These are phyloP conservation scores for Pemphigus obesinymphae DNA, from an alignment of 1,140 invertebrate genomes.

Conservation along the genomic window DNA sequence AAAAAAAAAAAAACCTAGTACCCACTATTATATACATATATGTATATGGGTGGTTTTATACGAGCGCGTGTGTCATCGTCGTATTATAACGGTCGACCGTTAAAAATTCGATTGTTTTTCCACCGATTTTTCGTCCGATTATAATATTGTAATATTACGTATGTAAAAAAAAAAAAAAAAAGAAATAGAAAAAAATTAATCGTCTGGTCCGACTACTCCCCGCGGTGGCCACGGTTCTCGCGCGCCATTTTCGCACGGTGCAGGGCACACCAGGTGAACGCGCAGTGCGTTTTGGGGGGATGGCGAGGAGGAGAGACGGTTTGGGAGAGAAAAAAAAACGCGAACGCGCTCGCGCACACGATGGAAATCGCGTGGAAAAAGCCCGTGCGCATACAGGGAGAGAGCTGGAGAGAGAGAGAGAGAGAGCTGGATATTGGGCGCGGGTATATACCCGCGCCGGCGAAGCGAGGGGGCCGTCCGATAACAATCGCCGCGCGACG, in stretches of 20 bases:
- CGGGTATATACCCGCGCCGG: neutral
- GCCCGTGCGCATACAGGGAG: no score
- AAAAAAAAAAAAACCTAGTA: neutral
- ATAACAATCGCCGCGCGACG: constrained; percentile 35
- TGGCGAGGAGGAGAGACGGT: no score
- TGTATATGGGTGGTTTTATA: neutral
- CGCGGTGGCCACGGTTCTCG: no score
- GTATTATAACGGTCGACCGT: neutral
- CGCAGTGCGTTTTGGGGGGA: no score
- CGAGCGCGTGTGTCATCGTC: neutral
- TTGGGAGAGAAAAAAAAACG: neutral
- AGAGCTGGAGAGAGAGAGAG: no score
- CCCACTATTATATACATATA: neutral
- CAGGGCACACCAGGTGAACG: no score
- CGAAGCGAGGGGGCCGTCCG: constrained; percentile 27
- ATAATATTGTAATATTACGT: no score
- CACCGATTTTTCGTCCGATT: neutral
- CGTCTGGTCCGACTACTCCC: no score
- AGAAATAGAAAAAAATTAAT: no score
- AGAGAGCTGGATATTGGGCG: no score
- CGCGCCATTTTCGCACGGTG: neutral
- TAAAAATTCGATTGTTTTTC: neutral
- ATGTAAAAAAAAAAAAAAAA: no score
- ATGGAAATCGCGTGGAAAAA: neutral
- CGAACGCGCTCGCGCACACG: neutral